Base-by-base conservation (phyloP, 2,888 invertebrate genomes). In the Dryocosmus kuriphilus region DNA sequence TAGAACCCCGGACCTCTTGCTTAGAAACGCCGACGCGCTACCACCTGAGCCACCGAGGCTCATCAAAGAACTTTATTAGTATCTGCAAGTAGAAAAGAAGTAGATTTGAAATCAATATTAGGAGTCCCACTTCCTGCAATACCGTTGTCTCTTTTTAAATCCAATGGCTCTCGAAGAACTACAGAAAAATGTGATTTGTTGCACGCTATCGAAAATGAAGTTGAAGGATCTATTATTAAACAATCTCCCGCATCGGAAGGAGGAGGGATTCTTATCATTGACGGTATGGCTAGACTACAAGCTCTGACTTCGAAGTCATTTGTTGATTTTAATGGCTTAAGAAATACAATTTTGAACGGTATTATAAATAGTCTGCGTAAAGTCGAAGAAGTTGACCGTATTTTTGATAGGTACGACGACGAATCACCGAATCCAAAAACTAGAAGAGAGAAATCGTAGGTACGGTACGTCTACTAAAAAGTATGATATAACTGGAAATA, bases 381-480 rank as follows among this genome's bases (percentile, higher is more conserved):
- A 9, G 32, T 24, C 19, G 35, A 75, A 8, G 75, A 75, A 62
- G 46, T 63, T 16, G 32, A 75, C 63, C 38, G 22, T 6, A 38
- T 75, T 38, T 75, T 75, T 30, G 75, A 75, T 57, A 14, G 75
- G 27, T 75, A 63, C 24, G 75, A n/a, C n/a, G n/a, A n/a, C n/a
- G n/a, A n/a, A n/a, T n/a, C n/a, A n/a, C n/a, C n/a, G n/a, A n/a
- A n/a, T n/a, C n/a, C n/a, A n/a, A n/a, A n/a, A n/a, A n/a, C n/a
- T n/a, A n/a, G n/a, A n/a, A n/a, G n/a, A n/a, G n/a, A n/a, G n/a
- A n/a, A n/a, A n/a, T n/a, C n/a, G n/a, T n/a, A n/a, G n/a, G n/a
- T n/a, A n/a, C n/a, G n/a, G n/a, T n/a, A n/a, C n/a, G n/a, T n/a
- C n/a, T n/a, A n/a, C n/a, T n/a, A n/a, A n/a, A n/a, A n/a, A n/a